These are phyloP conservation scores for Myodes glareolus DNA, from an alignment of 2,113 vertebrate genomes.

Conservation along the genomic window DNA sequence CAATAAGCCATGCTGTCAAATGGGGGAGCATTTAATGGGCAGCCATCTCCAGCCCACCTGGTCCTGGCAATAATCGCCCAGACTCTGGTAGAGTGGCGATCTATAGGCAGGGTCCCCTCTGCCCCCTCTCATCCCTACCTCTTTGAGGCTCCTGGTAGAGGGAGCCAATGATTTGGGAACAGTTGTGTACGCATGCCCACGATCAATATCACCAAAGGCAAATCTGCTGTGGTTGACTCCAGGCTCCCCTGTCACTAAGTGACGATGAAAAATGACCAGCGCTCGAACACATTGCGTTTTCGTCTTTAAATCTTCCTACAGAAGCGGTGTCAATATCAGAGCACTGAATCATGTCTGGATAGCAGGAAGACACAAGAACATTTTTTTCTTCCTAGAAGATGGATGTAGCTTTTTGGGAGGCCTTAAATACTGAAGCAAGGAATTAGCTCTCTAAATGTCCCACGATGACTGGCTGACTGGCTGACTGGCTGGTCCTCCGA, in stretches of 20 bases:
- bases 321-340: constrained; percentile 85
- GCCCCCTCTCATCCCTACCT: neutral
- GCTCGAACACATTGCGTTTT: constrained; percentile 85
- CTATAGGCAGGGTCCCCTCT: neutral
- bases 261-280: constrained; percentile 86
- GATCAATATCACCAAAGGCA: constrained; percentile 87
- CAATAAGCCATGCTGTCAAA: neutral
- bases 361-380: constrained; percentile 79
- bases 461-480: constrained; percentile 67
- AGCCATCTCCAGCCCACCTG: neutral
- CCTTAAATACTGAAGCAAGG: constrained; percentile 79
- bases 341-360: constrained; percentile 87
- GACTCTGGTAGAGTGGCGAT: neutral
- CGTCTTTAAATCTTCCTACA: constrained; percentile 88
- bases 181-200: constrained; percentile 55
- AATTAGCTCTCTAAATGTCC: constrained; percentile 83
- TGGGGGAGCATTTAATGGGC: neutral
- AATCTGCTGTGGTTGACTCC: constrained; percentile 86
- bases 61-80: neutral
- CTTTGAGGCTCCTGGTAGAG: neutral
- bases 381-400: constrained; percentile 79
- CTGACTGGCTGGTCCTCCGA: constrained; percentile 62
- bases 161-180: constrained; percentile 71
- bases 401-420: constrained; percentile 80
- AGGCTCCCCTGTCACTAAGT: constrained; percentile 85